Percentiles rank a stretch among this genome's conserved stretches.
phyloP scores from a whole-genome alignment of 2,797 vertebrate species.

The Hephaestus fuliginosus region DNA sequence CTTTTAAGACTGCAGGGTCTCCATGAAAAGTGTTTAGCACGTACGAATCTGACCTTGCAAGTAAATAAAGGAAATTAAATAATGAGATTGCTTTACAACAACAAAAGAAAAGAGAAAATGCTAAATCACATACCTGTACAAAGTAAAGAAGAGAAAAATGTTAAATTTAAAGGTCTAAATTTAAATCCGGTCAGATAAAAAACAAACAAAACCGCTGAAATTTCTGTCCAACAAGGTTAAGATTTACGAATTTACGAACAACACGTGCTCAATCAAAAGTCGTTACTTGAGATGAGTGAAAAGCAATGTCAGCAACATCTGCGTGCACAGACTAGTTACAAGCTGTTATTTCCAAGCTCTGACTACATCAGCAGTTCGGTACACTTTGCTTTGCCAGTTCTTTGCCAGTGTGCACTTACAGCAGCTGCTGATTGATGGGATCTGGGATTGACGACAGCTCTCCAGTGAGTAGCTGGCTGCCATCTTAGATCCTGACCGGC shows the following conservation, averaged over 20 bases:
- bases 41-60: too few relatives aligned
- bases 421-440: constrained; percentile 60
- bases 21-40: too few relatives aligned
- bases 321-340: neutral
- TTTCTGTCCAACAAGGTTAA: neutral
- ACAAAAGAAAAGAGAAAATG: too few relatives aligned
- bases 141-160: too few relatives aligned
- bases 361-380: constrained; percentile 34
- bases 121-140: too few relatives aligned
- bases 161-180: neutral
- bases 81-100: too few relatives aligned
- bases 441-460: constrained; percentile 46
- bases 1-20: too few relatives aligned
- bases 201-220: neutral
- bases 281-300: constrained; percentile 15
- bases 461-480: constrained; percentile 37
- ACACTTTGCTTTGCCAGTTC: constrained; percentile 21
- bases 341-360: constrained; percentile 50
- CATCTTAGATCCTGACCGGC: constrained; percentile 7
- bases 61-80: too few relatives aligned
- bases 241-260: constrained; percentile 6
- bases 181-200: neutral
- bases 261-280: constrained; percentile 8
- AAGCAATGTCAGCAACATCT: constrained; percentile 37
- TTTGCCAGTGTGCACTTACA: constrained; percentile 9